Evolutionary conservation across 2,113 vertebrate genomes (phyloP).

Genomic region (Thalassoma bifasciatum): DNA sequence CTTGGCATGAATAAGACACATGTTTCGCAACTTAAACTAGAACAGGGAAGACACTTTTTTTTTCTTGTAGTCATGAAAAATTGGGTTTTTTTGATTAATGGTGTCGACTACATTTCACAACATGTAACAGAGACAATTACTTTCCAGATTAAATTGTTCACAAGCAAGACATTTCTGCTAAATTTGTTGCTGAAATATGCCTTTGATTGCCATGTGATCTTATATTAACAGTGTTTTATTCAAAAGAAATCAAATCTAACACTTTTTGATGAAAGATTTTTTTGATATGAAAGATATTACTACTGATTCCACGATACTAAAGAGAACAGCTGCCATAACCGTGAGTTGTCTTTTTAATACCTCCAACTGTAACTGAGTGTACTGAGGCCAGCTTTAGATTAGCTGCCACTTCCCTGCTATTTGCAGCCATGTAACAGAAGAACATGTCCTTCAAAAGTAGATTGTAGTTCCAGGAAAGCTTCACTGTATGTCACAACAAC

Average conservation of each 20-base stretch:
- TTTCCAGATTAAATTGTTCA: too few relatives aligned
- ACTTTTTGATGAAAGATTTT: too few relatives aligned
- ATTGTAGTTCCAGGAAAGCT: not conserved
- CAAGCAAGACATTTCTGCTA: too few relatives aligned
- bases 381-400: conserved; percentile 52
- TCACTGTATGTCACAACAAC: conserved; percentile 16
- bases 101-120: not conserved
- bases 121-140: too few relatives aligned
- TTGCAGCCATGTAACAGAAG: conserved; percentile 39
- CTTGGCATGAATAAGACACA: conserved; percentile 6
- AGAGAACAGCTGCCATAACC: not conserved
- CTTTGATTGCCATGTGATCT: not conserved
- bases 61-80: not conserved
- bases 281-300: too few relatives aligned
- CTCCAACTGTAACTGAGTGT: not conserved
- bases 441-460: conserved; percentile 28
- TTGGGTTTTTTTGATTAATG: not conserved
- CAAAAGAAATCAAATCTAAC: not conserved
- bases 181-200: not conserved
- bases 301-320: too few relatives aligned
- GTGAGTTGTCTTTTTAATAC: not conserved
- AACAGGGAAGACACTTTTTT: not conserved
- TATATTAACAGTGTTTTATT: not conserved
- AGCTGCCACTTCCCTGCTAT: conserved; percentile 43
- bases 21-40: conserved; percentile 3